Evolutionary conservation across 2,888 invertebrate species (phyloP).

Genomic region (Megamerina dolium): DNA sequence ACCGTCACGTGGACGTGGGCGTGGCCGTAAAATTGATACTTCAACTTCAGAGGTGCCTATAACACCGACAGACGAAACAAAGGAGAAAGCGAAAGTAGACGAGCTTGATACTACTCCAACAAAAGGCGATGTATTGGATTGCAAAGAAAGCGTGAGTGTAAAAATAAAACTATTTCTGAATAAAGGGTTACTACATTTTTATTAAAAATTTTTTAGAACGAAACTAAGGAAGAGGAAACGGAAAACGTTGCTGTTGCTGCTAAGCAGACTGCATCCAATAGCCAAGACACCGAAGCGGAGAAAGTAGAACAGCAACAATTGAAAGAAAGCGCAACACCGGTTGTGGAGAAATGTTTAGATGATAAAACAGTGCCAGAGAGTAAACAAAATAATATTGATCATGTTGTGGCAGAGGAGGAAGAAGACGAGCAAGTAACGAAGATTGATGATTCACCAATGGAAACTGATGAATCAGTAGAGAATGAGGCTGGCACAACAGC

Average conservation of each 20-base stretch:
- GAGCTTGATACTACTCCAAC: too few species aligned
- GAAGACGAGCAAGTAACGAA: constrained; percentile 9
- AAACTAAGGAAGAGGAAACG: background rate
- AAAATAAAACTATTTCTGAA: too few species aligned
- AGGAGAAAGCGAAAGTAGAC: constrained; percentile 4
- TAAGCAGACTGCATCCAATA: too few species aligned
- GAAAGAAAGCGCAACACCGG: background rate
- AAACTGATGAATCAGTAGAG: constrained; percentile 21
- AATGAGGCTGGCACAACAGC: background rate
- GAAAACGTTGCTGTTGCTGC: constrained; percentile 1
- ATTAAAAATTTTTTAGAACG: too few species aligned
- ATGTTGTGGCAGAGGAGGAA: constrained; percentile 17
- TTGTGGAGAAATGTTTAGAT: constrained; percentile 1
- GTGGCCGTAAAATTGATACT: constrained; percentile 40
- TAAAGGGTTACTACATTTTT: too few species aligned
- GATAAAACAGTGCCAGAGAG: constrained; percentile 25
- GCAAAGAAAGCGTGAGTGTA: too few species aligned
- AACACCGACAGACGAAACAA: constrained; percentile 11
- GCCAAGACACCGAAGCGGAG: background rate
- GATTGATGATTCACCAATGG: constrained; percentile 11
- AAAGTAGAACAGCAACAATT: constrained; percentile 1
- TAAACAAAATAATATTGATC: constrained; percentile 27
- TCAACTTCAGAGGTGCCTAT: too few species aligned
- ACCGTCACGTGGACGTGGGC: constrained; percentile 35
- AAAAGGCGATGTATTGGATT: too few species aligned